phyloP scores from a whole-genome alignment of 1,140 invertebrate species.

The Rhagoletis zephyria region DNA sequence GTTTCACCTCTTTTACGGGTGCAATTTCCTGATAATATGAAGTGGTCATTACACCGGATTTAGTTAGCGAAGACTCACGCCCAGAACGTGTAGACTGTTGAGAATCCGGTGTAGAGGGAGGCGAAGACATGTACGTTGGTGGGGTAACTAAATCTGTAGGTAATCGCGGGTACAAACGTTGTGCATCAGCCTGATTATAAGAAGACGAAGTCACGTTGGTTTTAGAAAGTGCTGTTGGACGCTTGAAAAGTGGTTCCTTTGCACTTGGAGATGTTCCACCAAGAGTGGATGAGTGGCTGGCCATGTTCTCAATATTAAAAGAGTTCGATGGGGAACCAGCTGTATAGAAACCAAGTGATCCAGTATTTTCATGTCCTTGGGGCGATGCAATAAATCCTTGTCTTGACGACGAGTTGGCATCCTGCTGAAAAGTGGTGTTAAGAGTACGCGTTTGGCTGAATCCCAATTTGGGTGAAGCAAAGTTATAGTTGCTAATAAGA shows the following conservation, averaged over 20 bases:
- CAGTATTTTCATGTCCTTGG: neutral
- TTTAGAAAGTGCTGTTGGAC: conserved; percentile 10
- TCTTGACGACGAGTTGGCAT: neutral
- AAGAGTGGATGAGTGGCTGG: conserved; percentile 4
- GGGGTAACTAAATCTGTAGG: neutral
- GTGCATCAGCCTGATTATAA: conserved; percentile 42
- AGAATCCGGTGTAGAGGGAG: neutral
- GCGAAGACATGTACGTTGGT: neutral
- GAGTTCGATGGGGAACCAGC: neutral
- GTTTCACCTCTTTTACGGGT: conserved; percentile 44
- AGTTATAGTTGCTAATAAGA: neutral
- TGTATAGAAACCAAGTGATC: neutral
- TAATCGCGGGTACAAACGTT: conserved; percentile 29
- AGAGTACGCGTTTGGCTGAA: conserved; percentile 18
- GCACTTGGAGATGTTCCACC: neutral
- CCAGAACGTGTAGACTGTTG: neutral
- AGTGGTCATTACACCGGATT: conserved; percentile 53
- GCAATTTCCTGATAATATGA: conserved; percentile 51
- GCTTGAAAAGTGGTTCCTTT: neutral
- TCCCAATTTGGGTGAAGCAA: neutral
- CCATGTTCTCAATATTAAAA: conserved; percentile 43
- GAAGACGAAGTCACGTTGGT: neutral
- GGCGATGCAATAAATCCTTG: neutral
- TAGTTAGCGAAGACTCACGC: conserved; percentile 20
- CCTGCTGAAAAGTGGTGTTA: conserved; percentile 14